phyloP scores from a whole-genome alignment of 30 jellyfish, hydroid and myxozoan genomes.

The Catostylus mosaicus region DNA sequence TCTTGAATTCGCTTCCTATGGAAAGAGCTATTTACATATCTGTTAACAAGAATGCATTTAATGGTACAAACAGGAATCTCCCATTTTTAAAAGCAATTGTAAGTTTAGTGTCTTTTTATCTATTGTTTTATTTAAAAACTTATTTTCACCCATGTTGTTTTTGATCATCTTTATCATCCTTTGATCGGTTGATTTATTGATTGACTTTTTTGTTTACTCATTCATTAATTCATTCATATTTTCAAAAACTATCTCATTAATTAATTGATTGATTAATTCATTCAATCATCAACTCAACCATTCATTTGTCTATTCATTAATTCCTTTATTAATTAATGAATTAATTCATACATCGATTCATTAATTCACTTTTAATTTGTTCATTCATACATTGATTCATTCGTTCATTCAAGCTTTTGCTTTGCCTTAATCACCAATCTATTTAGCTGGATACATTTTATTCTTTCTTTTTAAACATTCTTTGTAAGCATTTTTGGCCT shows the following conservation, averaged over 20 bases:
- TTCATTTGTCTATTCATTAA: neutral
- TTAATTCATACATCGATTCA: neutral
- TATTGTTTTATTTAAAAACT: no score
- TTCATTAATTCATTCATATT: no score
- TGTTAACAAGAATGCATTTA: conserved; percentile 1
- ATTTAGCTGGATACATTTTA: no score
- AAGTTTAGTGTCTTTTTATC: neutral
- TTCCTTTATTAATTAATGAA: neutral
- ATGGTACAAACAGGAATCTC: neutral
- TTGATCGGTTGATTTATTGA: neutral
- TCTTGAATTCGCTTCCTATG: conserved; percentile 6
- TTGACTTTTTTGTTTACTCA: neutral
- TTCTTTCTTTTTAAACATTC: no score
- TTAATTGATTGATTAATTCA: neutral
- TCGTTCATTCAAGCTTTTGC: no score
- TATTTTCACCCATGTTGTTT: neutral
- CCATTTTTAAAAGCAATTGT: conserved; percentile 6
- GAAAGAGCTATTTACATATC: conserved; percentile 10
- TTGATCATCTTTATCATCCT: neutral
- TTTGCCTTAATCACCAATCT: no score
- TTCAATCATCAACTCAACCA: neutral
- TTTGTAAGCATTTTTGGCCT: no score
- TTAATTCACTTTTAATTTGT: neutral
- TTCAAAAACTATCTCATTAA: no score
- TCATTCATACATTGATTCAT: no score